Evolutionary conservation across 2,888 invertebrate species (phyloP), one percentile per base, ranked within the genome.

Genomic region (Doris montereyensis): DNA sequence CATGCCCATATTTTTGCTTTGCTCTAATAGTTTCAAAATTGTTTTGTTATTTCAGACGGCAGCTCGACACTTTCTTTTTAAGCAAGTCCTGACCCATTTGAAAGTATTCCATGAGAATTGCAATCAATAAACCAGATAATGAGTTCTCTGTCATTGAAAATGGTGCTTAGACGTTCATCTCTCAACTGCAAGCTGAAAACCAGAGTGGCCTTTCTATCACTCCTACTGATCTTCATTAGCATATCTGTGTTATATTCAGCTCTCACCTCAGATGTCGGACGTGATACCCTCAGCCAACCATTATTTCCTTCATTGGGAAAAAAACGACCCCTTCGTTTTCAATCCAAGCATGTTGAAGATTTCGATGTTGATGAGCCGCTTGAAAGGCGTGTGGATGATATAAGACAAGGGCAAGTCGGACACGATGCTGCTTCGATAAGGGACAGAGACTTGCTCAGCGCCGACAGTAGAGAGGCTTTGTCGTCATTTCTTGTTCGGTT

Each of bases 221-320:
- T 82, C 21, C 13, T 70, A 2, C 13, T 82, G 17, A 52, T 81
- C 32, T 52, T 78, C 28, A 21, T 80, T 41, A 77, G 83, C 17
- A 52, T 77, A 5, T 30, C 77, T 21, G 57, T 81, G n/a, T 60
- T 81, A 24, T 82, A 82, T 58, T 62, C 62, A 32, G 78, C 81
- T 1, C 35, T 83, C 0, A 74, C n/a, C 21, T 65, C 77, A 10
- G 65, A 76, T 5, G 71, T 72, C 35, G 28, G 21, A 1, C 3
- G n/a, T 2, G 34, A 71, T 62, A 30, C 58, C 10, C 67, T 26
- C 21, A 58, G 13, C 10, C 21, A 62, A n/a, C 5, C 24, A 5
- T 28, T 26, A 3, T 21, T 68, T n/a, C 26, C 26, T n/a, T 3
- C 10, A 3, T 26, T 26, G 30, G 80, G 77, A 3, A 78, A 77